phyloP scores from a whole-genome alignment of 2,888 invertebrate species.

The Periphyllus acericola region DNA sequence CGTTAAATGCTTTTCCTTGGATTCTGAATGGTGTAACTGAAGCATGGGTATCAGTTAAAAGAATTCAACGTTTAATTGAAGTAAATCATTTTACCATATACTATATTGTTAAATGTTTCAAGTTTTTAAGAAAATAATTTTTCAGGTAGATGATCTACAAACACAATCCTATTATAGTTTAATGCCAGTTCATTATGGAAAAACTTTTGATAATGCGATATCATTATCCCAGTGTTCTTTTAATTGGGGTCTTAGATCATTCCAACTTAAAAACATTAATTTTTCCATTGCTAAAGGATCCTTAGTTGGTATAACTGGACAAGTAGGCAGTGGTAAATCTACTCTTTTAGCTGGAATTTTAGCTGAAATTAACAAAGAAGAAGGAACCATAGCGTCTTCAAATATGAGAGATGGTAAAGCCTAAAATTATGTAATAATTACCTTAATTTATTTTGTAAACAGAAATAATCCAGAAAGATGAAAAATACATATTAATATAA shows the following conservation, averaged over 20 bases:
- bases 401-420: slow-evolving; percentile 74
- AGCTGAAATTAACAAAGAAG: slow-evolving; percentile 80
- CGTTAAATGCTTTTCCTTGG: slow-evolving; percentile 98
- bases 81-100: slow-evolving; percentile 68
- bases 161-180: slow-evolving; percentile 67
- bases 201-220: slow-evolving; percentile 69
- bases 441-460: neutral
- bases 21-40: slow-evolving; percentile 95
- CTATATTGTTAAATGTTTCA: too few species aligned
- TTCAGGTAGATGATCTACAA: slow-evolving; percentile 66
- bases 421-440: neutral
- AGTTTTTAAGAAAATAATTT: neutral
- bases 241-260: slow-evolving; percentile 70
- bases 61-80: slow-evolving; percentile 84
- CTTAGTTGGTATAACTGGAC: slow-evolving; percentile 86
- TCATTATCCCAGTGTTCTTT: slow-evolving; percentile 74
- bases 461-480: neutral
- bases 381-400: slow-evolving; percentile 77
- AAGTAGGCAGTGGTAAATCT: slow-evolving; percentile 92
- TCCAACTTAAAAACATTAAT: slow-evolving; percentile 67
- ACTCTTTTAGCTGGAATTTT: slow-evolving; percentile 85
- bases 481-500: neutral
- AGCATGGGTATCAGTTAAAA: slow-evolving; percentile 92
- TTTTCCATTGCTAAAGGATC: slow-evolving; percentile 55
- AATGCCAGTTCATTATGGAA: slow-evolving; percentile 62